Evolutionary conservation across 2,888 invertebrate species (phyloP).

Genomic region (Altica lythri): DNA sequence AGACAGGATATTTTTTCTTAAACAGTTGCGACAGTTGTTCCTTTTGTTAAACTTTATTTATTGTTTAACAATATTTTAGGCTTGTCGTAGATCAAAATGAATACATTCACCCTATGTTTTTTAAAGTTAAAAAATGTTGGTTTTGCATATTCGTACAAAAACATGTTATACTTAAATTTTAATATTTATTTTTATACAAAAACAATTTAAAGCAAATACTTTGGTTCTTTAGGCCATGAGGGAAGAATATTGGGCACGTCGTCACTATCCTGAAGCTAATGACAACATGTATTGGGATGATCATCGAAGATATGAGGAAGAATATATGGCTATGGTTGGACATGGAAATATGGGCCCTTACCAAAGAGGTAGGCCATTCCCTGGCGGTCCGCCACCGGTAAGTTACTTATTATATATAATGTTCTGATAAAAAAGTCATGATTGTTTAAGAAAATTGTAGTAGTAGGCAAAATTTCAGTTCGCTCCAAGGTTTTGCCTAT

Average conservation of each 20-base stretch:
- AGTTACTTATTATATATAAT: too few species aligned
- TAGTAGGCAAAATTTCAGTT: too few species aligned
- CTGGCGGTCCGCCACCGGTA: conserved; percentile 57
- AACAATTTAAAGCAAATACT: conserved; percentile 6
- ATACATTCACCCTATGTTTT: conserved; percentile 38
- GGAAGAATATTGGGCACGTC: conserved; percentile 69
- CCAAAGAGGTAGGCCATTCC: conserved; percentile 55
- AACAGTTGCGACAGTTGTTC: conserved; percentile 45
- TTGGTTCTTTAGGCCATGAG: conserved; percentile 61
- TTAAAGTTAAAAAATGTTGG: conserved; percentile 35
- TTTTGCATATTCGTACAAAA: conserved; percentile 42
- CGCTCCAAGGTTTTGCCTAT: too few species aligned
- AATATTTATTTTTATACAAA: conserved; percentile 4
- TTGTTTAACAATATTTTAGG: conserved; percentile 42
- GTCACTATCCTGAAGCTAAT: conserved; percentile 72
- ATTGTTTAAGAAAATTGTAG: too few species aligned
- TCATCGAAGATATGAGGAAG: conserved; percentile 73
- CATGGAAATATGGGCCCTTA: conserved; percentile 67
- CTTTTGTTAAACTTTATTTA: conserved; percentile 38
- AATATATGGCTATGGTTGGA: conserved; percentile 74
- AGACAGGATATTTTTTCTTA: too few species aligned
- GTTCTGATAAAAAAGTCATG: too few species aligned
- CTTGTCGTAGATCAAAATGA: conserved; percentile 39
- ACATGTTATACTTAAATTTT: not conserved
- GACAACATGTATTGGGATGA: conserved; percentile 90